These are phyloP conservation scores for Drosophila malerkotliana DNA, from an alignment of 1,140 invertebrate species.

Conservation along the genomic window DNA sequence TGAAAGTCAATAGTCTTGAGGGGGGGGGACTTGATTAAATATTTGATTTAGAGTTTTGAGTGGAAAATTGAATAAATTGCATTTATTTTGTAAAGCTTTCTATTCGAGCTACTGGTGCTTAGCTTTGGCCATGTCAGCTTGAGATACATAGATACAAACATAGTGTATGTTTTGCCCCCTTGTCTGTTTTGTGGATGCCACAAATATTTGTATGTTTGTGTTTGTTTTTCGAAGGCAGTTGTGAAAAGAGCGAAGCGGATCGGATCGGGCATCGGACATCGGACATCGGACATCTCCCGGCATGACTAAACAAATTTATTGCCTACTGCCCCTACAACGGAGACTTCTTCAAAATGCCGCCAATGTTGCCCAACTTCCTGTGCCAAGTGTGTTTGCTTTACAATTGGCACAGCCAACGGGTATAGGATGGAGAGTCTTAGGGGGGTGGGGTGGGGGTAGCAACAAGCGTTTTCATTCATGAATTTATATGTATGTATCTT, in stretches of 20 bases:
- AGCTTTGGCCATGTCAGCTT: slow-evolving; percentile 27
- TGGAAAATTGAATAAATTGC: neutral
- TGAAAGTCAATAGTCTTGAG: slow-evolving; percentile 34
- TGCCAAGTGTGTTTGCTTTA: slow-evolving; percentile 67
- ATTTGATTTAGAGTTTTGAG: slow-evolving; percentile 14
- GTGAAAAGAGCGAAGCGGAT: slow-evolving; percentile 61
- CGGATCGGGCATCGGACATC: neutral
- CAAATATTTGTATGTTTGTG: slow-evolving; percentile 56
- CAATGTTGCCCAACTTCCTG: slow-evolving; percentile 77
- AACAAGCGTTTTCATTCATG: slow-evolving; percentile 73
- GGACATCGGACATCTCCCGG: slow-evolving; percentile 27
- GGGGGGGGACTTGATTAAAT: slow-evolving; percentile 28
- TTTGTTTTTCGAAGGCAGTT: slow-evolving; percentile 76
- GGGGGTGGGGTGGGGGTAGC: neutral
- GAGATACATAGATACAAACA: neutral
- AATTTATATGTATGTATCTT: slow-evolving; percentile 63
- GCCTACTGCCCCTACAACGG: slow-evolving; percentile 30
- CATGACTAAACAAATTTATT: slow-evolving; percentile 72
- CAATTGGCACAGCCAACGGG: slow-evolving; percentile 63
- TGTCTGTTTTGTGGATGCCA: slow-evolving; percentile 44
- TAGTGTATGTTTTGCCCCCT: slow-evolving; percentile 52
- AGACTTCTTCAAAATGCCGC: slow-evolving; percentile 77
- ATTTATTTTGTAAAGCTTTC: slow-evolving; percentile 22
- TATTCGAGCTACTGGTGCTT: slow-evolving; percentile 39
- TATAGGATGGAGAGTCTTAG: neutral